Evolutionary conservation across 2,888 invertebrate genomes (phyloP).

Genomic region (Junonia oenone): DNA sequence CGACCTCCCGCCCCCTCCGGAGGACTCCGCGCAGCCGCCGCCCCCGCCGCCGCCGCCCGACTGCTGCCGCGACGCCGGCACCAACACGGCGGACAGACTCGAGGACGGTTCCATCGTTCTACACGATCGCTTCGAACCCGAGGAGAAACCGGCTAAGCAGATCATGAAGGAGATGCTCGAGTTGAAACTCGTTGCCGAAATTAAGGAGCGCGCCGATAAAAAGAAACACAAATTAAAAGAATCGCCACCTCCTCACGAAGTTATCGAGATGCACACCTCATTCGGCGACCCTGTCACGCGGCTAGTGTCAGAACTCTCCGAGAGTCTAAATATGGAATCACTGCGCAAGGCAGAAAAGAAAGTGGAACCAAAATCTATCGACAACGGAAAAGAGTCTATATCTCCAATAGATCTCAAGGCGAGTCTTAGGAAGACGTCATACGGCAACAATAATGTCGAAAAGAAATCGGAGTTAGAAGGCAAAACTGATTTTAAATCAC

Average conservation of each 20-base stretch:
- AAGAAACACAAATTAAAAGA: slow-evolving; percentile 79
- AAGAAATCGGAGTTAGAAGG: slow-evolving; percentile 43
- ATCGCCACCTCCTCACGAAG: slow-evolving; percentile 58
- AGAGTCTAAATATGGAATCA: slow-evolving; percentile 86
- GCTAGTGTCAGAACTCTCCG: slow-evolving; percentile 90
- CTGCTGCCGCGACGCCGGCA: slow-evolving; percentile 82
- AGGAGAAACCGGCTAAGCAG: slow-evolving; percentile 52
- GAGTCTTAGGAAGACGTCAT: slow-evolving; percentile 65
- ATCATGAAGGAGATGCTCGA: slow-evolving; percentile 91
- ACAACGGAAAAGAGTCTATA: slow-evolving; percentile 44
- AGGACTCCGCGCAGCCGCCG: slow-evolving; percentile 75
- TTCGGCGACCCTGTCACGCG: slow-evolving; percentile 88
- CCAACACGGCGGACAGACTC: slow-evolving; percentile 81
- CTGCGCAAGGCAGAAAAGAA: slow-evolving; percentile 52
- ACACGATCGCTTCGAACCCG: slow-evolving; percentile 73
- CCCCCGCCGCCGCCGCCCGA: slow-evolving; percentile 75
- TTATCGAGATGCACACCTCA: slow-evolving; percentile 44
- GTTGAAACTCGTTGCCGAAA: slow-evolving; percentile 89
- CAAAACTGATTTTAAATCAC: slow-evolving; percentile 81
- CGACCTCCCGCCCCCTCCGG: slow-evolving; percentile 88
- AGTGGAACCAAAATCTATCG: slow-evolving; percentile 32
- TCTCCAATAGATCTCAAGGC: slow-evolving; percentile 73
- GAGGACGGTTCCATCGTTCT: slow-evolving; percentile 79
- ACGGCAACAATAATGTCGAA: slow-evolving; percentile 39
- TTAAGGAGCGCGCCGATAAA: slow-evolving; percentile 87